Percentiles rank a stretch among this genome's conserved stretches.
Conservation (phyloP, 2,113 vertebrate species). For the Dasyornis broadbenti region DNA sequence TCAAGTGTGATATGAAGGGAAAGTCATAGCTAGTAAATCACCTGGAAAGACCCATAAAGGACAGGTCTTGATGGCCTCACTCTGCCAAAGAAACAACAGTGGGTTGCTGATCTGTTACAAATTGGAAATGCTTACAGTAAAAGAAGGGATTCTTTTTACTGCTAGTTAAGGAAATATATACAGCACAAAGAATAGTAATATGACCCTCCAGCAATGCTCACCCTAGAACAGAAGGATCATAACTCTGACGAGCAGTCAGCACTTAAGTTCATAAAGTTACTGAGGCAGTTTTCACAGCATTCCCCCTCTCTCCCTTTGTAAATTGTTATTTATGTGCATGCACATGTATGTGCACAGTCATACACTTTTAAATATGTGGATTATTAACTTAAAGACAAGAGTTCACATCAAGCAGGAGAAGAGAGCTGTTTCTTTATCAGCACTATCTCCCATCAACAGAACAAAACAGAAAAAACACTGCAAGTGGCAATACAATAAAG, state of each 20-base stretch:
- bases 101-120: constrained; percentile 17
- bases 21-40: not conserved
- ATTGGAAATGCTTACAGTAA: not conserved
- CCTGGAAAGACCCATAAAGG: not conserved
- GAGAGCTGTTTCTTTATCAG: not conserved
- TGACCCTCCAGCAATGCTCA: not conserved
- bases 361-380: not conserved
- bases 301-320: not conserved
- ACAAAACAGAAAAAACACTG: not conserved
- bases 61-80: not conserved
- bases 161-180: constrained; percentile 1
- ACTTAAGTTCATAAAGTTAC: constrained; percentile 12
- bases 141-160: not conserved
- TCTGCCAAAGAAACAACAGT: constrained; percentile 35
- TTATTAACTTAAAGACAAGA: not conserved
- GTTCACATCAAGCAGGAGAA: not conserved
- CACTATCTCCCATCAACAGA: not conserved
- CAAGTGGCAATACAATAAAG: not conserved
- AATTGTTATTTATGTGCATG: not conserved
- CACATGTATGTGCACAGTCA: not conserved
- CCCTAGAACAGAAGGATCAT: constrained; percentile 5
- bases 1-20: not conserved
- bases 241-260: constrained; percentile 28
- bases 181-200: constrained; percentile 21
- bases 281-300: not conserved